These are phyloP conservation scores for Eumerus sabulonum DNA, from an alignment of 2,888 invertebrate genomes.

Conservation along the genomic window DNA sequence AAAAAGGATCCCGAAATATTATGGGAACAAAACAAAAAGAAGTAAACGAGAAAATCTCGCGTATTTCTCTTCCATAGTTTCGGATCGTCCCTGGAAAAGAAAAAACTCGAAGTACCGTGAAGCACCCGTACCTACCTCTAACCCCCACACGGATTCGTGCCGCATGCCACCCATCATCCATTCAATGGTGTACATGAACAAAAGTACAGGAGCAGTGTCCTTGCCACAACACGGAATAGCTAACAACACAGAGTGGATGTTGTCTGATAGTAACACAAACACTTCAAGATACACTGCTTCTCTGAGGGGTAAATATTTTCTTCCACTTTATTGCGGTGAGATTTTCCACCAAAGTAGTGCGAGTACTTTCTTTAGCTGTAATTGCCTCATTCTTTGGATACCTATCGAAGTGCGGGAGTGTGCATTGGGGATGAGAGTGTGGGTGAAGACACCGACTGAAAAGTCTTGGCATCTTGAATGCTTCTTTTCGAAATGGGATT, in stretches of 20 bases:
- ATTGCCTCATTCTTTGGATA: conserved; percentile 50
- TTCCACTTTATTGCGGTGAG: conserved; percentile 66
- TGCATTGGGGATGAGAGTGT: neutral
- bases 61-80: conserved; percentile 42
- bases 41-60: conserved; percentile 42
- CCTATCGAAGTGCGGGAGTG: neutral
- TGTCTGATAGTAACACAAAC: conserved; percentile 66
- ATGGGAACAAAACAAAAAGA: conserved; percentile 10
- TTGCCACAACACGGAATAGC: conserved; percentile 12
- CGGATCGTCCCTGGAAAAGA: conserved; percentile 9
- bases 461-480: conserved; percentile 44
- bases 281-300: conserved; percentile 38
- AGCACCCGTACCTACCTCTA: neutral
- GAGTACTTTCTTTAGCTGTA: conserved; percentile 58
- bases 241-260: conserved; percentile 43
- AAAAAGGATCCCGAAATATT: conserved; percentile 3
- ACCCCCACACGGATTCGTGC: too few relatives aligned
- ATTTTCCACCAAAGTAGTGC: conserved; percentile 50
- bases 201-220: conserved; percentile 53
- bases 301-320: conserved; percentile 66
- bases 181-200: conserved; percentile 47
- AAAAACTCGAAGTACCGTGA: neutral
- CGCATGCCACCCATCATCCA: conserved; percentile 22
- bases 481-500: conserved; percentile 44
- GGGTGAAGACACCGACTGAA: neutral